Evolutionary conservation across 2,888 invertebrate species (phyloP), one percentile per base, ranked within the genome.

Genomic region (Pyrochroa serraticornis): DNA sequence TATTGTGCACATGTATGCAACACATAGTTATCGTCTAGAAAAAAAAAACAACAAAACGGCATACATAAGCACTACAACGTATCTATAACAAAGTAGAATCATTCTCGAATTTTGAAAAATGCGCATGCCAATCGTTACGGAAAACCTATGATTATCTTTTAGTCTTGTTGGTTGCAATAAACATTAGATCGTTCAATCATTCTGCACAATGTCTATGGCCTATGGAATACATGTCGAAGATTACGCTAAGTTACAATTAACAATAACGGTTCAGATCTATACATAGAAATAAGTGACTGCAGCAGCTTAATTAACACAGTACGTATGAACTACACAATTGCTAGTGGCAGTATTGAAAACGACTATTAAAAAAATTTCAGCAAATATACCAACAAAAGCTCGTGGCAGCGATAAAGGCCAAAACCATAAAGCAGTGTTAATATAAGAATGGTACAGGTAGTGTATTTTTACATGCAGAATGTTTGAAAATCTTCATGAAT

Each of bases 381-480:
- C 62, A 66, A 60, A 59, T 59, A 46, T 60, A 55, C 60, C 60
- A 60, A 57, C 54, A 61, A 59, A 73, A 74, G 74, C 73, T 65
- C 48, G 69, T 72, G 69, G 71, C 71, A 70, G 71, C 71, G 62
- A 65, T 51, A 71, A 60, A 66, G 71, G 75, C 74, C 75, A 73
- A 75, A 75, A 75, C 71, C 72, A 72, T 63, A 69, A 74, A 73
- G 72, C 68, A 69, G 71, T 73, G 74, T 74, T 75, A 73, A 75
- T 73, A 70, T 69, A 73, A 73, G 66, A 64, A 66, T 69, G 60
- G 54, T 60, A 64, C 60, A 64, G 61, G 66, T 69, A 66, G 66
- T 68, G 68, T 68, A 60, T 52, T 60, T 59, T 65, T 54, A 72
- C 78, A 79, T 79, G 79, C 79, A 79, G 79, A 79, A 79, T 79